phyloP scores from a whole-genome alignment of 2,888 invertebrate species.

The Candidula unifasciata region DNA sequence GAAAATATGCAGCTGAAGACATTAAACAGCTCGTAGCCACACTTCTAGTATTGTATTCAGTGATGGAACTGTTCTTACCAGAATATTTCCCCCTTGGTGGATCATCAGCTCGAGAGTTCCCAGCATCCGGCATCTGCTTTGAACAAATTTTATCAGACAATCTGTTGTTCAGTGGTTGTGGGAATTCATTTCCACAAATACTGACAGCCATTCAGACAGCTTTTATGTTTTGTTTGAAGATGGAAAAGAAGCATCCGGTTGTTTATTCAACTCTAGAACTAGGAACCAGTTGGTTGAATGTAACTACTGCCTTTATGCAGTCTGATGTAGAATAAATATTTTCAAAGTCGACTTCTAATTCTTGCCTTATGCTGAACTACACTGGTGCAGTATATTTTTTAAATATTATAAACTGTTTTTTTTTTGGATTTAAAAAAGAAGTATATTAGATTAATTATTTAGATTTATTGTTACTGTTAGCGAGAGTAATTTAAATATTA shows the following conservation, averaged over 20 bases:
- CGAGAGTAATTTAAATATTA: too few species aligned
- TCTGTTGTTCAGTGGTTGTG: neutral
- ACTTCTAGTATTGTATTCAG: constrained; percentile 54
- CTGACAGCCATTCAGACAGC: constrained; percentile 26
- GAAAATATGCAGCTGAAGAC: constrained; percentile 54
- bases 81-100: constrained; percentile 33
- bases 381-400: too few species aligned
- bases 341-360: constrained; percentile 80
- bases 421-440: too few species aligned
- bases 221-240: constrained; percentile 47
- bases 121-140: neutral
- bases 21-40: constrained; percentile 57
- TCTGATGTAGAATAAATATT: constrained; percentile 86
- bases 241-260: constrained; percentile 53
- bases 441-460: too few species aligned
- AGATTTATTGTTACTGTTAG: too few species aligned
- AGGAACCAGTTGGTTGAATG: constrained; percentile 56
- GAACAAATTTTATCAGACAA: neutral
- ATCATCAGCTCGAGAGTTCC: neutral
- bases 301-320: constrained; percentile 63
- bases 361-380: too few species aligned
- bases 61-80: constrained; percentile 54
- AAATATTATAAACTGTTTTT: too few species aligned
- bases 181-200: neutral
- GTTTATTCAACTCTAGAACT: constrained; percentile 59